phyloP scores from a whole-genome alignment of 2,888 invertebrate species.

The Copidosoma aretas region DNA sequence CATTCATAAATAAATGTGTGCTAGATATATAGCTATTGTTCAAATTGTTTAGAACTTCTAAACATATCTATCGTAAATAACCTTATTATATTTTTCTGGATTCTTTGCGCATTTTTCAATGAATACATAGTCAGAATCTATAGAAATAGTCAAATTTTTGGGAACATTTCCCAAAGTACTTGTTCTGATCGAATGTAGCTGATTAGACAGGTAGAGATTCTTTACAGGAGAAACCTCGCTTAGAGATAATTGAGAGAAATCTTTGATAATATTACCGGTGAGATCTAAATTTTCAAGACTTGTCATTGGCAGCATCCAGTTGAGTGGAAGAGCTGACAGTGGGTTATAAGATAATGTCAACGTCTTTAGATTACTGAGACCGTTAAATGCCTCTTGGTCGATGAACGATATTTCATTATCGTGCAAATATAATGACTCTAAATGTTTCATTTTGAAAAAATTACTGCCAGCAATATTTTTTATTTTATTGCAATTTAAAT shows the following conservation, averaged over 20 bases:
- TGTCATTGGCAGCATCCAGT: constrained; percentile 19
- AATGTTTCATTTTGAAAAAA: constrained; percentile 13
- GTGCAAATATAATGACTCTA: constrained; percentile 19
- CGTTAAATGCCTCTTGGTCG: constrained; percentile 12
- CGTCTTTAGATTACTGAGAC: constrained; percentile 15
- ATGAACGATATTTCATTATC: constrained; percentile 23
- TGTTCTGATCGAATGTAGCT: constrained; percentile 3
- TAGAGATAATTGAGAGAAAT: constrained; percentile 12
- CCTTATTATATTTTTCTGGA: constrained; percentile 1
- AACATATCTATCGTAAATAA: no score
- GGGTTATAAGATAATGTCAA: constrained; percentile 23
- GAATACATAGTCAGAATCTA: neutral
- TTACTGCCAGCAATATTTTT: constrained; percentile 2
- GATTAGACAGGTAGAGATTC: constrained; percentile 19
- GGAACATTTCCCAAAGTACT: constrained; percentile 3
- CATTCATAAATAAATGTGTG: no score
- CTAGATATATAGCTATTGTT: no score
- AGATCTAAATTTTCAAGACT: constrained; percentile 22
- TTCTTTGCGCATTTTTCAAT: constrained; percentile 2
- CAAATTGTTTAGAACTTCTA: no score
- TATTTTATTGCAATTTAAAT: constrained; percentile 23
- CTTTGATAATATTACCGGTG: constrained; percentile 16
- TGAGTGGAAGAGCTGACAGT: constrained; percentile 5
- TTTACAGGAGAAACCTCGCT: constrained; percentile 6
- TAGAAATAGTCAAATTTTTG: constrained; percentile 15